Evolutionary conservation across 2,797 vertebrate species (phyloP), one percentile per base, ranked within the genome.

Genomic region (Pipistrellus pygmaeus): DNA sequence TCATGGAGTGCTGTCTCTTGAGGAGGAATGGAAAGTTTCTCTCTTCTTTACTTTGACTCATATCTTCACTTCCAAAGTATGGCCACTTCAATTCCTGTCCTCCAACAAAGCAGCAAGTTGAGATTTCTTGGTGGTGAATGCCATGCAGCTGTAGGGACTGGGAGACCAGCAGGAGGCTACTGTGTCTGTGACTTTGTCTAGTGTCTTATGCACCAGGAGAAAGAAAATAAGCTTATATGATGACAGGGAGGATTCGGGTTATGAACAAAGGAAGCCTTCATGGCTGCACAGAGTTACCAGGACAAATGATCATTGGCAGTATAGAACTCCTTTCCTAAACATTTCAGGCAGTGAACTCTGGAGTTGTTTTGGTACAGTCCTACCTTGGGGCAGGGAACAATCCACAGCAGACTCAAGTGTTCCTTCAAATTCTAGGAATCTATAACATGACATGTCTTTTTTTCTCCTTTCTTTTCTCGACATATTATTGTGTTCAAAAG

Each of bases 211-310:
- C 72, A 81, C 11, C 75, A 62, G 46, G 18, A 64, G 41, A 77
- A 17, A 57, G 35, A 77, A 17, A 48, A 78, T 53, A 87, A 73
- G 8, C n/a, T 91, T 82, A 90, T 69, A 69, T 44, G 35, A 91
- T 41, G 41, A 30, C 9, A 84, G 64, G 57, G 92, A 87, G 48
- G 57, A 72, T 71, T 73, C 35, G 72, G 55, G 53, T 75, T 48
- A 30, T 48, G 32, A 95, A 96, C 71, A 96, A 93, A 96, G 68
- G 53, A 91, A 71, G 85, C 12, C 64, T 94, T 97, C 46, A 41
- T 83, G 53, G 9, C 69, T 85, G 25, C 38, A 80, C 66, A 90
- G 62, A 44, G 53, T 75, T 38, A 76, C 17, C 6, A 68, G 60
- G 77, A 90, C 66, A 68, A 13, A 12, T 71, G 64, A 71, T 84